Evolutionary conservation across 2,888 invertebrate species (phyloP), one percentile per base, ranked within the genome.

Genomic region (Hololepta plana): DNA sequence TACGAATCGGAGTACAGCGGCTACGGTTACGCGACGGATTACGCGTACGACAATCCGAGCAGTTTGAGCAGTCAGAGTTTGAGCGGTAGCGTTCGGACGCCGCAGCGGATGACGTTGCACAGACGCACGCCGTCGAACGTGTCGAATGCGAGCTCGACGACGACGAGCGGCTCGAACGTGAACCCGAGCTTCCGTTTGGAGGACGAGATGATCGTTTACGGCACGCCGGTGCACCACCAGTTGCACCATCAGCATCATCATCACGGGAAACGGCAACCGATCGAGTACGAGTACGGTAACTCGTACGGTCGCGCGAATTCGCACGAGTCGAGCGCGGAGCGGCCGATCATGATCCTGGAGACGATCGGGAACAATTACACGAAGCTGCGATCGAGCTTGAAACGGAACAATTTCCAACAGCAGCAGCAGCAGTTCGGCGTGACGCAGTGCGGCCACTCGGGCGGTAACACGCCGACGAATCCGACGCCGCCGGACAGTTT

Each of bases 401-500:
- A 82, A 47, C 70, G 79, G 47, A 76, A 76, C 40, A 60, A 66
- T 45, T 63, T 60, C 39, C 35, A 35, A 19, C 17, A 17, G 7
- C 10, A 25, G 14, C 29, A 12, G 7, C 35, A 35, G 21, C n/a
- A n/a, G n/a, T n/a, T n/a, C n/a, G n/a, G n/a, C n/a, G n/a, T n/a
- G n/a, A 26, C 28, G 15, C 25, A 23, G 15, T 30, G 31, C 19
- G 36, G 36, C n/a, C 38, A 36, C 31, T 39, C 39, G 12, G 39
- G 39, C 4, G 37, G 39, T 2, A 59, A 57, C 9, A 80, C 81
- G 1, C 80, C 82, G 10, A 79, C 81, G 1, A 79, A 80, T 49
- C 77, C 79, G 2, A 82, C 85, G 4, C 84, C 85, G 0, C 82
- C 84, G 0, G 85, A 84, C 41, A 81, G 81, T 36, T 46, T 82